Percentiles rank a stretch among this genome's conserved stretches.
Evolutionary conservation across 2,888 invertebrate species (phyloP).

Genomic region (Parascotia fuliginaria): DNA sequence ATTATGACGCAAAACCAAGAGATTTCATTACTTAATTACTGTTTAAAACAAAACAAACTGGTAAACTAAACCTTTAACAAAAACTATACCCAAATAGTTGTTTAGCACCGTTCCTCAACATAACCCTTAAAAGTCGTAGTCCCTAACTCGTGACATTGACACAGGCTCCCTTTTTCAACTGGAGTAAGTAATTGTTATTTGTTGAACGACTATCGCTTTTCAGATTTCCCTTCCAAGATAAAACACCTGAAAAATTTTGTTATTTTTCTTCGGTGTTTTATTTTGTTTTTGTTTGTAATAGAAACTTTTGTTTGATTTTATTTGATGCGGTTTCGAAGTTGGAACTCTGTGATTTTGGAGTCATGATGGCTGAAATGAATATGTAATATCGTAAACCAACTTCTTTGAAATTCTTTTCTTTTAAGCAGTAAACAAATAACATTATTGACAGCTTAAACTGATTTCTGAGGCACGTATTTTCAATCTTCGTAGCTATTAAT

Average conservation of each 20-base stretch:
- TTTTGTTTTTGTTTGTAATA: conserved; percentile 11
- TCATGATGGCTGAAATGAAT: not conserved
- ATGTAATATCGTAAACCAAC: not conserved
- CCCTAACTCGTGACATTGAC: conserved; percentile 39
- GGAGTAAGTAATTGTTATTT: conserved; percentile 58
- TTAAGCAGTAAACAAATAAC: no score
- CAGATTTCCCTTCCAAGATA: conserved; percentile 49
- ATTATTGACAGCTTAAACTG: no score
- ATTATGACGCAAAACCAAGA: no score
- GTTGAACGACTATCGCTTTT: conserved; percentile 49
- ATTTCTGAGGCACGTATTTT: no score
- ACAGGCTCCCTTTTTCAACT: conserved; percentile 48
- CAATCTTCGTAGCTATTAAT: no score
- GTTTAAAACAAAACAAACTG: not conserved
- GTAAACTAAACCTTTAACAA: not conserved
- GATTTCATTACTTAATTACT: not conserved
- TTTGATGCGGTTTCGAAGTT: conserved; percentile 10
- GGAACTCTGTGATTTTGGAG: not conserved
- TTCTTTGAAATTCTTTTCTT: not conserved
- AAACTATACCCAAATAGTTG: conserved; percentile 4
- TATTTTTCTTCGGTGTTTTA: conserved; percentile 32
- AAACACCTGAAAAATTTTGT: conserved; percentile 50
- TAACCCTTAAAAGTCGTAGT: conserved; percentile 18
- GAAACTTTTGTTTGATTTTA: conserved; percentile 6
- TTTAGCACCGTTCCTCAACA: conserved; percentile 23